Conservation (phyloP, 1,140 invertebrate species). For the Drosophila rhopaloa region DNA sequence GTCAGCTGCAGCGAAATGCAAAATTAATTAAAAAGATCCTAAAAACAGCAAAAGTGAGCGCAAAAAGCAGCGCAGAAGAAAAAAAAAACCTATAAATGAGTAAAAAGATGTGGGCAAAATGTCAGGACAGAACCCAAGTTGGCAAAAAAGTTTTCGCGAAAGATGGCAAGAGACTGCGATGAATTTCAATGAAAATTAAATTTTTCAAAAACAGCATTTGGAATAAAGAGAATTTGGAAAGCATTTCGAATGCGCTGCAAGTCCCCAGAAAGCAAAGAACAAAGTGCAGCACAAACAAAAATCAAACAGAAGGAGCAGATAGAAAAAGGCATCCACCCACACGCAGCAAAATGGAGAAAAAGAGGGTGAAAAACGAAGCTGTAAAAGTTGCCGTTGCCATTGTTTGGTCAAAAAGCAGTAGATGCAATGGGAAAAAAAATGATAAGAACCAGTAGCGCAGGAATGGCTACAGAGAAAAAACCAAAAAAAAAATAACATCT, state of each 20-base stretch:
- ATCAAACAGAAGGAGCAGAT: constrained; percentile 39
- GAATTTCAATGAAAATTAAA: constrained; percentile 81
- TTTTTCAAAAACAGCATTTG: constrained; percentile 72
- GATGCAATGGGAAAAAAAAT: constrained; percentile 10
- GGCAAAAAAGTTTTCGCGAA: constrained; percentile 46
- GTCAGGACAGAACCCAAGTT: constrained; percentile 20
- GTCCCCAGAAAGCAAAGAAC: constrained; percentile 24
- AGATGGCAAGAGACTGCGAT: constrained; percentile 41
- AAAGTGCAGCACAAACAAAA: constrained; percentile 49
- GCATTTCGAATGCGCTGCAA: constrained; percentile 37
- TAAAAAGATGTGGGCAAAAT: constrained; percentile 16
- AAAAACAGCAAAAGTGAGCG: constrained; percentile 36
- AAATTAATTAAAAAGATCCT: constrained; percentile 74
- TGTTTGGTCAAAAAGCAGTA: constrained; percentile 55
- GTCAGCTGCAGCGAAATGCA: constrained; percentile 69
- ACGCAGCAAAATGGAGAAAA: constrained; percentile 5
- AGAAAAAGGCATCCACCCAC: constrained; percentile 21
- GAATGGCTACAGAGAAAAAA: constrained; percentile 1
- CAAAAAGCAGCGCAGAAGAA: constrained; percentile 13
- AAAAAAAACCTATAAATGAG: constrained; percentile 10
- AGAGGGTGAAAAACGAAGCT: constrained; percentile 41
- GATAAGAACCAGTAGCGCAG: constrained; percentile 18
- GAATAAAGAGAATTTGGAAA: constrained; percentile 69
- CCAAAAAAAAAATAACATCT: too few relatives aligned
- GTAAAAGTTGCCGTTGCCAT: constrained; percentile 76